Evolutionary conservation across 2,113 vertebrate species (phyloP), one percentile per base, ranked within the genome.

Genomic region (Dicaeum eximium): DNA sequence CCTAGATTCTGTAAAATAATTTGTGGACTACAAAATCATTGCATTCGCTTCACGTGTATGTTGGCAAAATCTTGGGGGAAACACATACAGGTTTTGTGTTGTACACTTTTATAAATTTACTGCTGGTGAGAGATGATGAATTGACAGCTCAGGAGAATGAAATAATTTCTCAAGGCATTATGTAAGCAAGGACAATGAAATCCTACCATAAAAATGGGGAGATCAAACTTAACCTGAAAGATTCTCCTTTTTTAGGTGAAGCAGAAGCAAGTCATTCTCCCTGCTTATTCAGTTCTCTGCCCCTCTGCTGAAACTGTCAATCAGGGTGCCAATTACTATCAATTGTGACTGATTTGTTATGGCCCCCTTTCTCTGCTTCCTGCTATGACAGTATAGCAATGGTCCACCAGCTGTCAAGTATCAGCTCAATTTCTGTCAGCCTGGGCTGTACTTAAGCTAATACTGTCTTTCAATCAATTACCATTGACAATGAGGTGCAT

Each of bases 11-110:
- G 88, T 95, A 83, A 74, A 97, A 94, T 47, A 23, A 88, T 81
- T 51, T 27, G 13, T 92, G 71, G 50, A 75, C 53, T 72, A 79
- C 13, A 24, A 96, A 92, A 77, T 93, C 86, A 89, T 93, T 93
- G 45, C 95, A 82, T 95, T 80, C 91, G 83, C 94, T 96, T 97
- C 77, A 89, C 91, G 37, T 92, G 24, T 95, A 62, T 88, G 87
- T 97, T 88, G 78, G 82, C 75, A 90, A 88, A 95, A 51, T 65
- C 93, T 83, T 74, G 30, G n/a, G 38, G 15, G 3, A 14, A 70
- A 91, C 57, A 81, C 64, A 80, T 58, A 37, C 44, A 83, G 45
- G 93, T 58, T 86, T 75, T 92, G 66, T 84, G 56, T 62, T 81
- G 45, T 85, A 82, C 92, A 75, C 28, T 73, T 94, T 86, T 45